Evolutionary conservation across 2,888 invertebrate genomes (phyloP).

Genomic region (Melanostoma mellinum): DNA sequence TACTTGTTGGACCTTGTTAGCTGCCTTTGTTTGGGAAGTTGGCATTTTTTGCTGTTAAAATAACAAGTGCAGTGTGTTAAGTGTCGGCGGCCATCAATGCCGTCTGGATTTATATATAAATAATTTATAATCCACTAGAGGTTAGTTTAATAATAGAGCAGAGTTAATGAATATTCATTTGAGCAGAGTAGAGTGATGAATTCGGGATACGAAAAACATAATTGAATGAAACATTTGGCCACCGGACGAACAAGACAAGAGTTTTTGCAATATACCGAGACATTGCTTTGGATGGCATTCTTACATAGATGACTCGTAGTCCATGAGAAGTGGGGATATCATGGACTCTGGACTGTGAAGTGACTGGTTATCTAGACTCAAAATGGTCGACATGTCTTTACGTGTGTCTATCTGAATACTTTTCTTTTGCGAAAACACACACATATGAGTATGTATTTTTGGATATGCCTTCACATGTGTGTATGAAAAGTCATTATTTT

Average conservation of each 20-base stretch:
- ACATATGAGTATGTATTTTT: neutral
- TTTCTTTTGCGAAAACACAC: neutral
- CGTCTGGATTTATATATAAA: conserved; percentile 46
- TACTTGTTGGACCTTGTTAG: conserved; percentile 12
- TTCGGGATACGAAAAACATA: conserved; percentile 53
- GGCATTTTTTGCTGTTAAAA: neutral
- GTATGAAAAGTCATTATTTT: neutral
- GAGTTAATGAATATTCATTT: conserved; percentile 64
- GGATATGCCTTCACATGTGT: conserved; percentile 16
- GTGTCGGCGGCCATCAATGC: conserved; percentile 66
- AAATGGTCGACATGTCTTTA: conserved; percentile 58
- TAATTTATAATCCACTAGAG: conserved; percentile 62
- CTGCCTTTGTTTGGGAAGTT: conserved; percentile 23
- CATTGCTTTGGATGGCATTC: neutral
- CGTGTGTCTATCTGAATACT: neutral
- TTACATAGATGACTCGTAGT: neutral
- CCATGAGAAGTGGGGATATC: neutral
- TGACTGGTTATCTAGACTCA: conserved; percentile 36
- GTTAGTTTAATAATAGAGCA: conserved; percentile 27
- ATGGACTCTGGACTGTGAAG: neutral
- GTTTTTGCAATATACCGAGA: neutral
- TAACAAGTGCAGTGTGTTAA: conserved; percentile 47
- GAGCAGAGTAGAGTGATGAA: conserved; percentile 52
- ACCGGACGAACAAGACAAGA: conserved; percentile 18
- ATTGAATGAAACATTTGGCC: conserved; percentile 43